Percentiles rank a stretch among this genome's conserved stretches.
These are phyloP conservation scores for Chrysotoxum bicinctum DNA, from an alignment of 2,888 invertebrate species.

Conservation along the genomic window DNA sequence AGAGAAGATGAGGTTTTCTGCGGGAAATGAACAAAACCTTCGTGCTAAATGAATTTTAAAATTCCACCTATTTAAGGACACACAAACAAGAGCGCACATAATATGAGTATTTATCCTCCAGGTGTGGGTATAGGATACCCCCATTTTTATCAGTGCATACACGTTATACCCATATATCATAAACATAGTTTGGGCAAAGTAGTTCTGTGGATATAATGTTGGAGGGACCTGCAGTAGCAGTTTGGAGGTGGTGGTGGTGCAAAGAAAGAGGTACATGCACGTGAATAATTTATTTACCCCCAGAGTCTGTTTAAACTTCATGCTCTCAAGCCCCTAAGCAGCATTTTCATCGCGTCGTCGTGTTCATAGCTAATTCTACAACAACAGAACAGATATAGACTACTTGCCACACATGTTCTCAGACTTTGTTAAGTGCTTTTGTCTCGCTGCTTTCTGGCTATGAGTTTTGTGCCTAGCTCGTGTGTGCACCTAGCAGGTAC, in stretches of 20 bases:
- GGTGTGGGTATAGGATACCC: constrained; percentile 15
- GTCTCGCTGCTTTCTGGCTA: constrained; percentile 58
- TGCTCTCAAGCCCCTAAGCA: constrained; percentile 42
- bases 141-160: constrained; percentile 2
- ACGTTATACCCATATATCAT: neutral
- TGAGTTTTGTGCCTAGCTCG: neutral
- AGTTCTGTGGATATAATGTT: neutral
- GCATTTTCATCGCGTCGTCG: constrained; percentile 37
- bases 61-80: constrained; percentile 58
- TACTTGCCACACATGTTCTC: constrained; percentile 65
- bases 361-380: neutral
- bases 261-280: constrained; percentile 54
- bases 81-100: constrained; percentile 28
- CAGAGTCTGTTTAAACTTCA: constrained; percentile 62
- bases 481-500: neutral
- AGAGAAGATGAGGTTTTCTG: constrained; percentile 24
- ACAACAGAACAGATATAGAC: neutral
- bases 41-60: constrained; percentile 61
- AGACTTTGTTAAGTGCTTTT: constrained; percentile 71
- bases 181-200: constrained; percentile 42
- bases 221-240: constrained; percentile 10
- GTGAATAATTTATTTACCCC: constrained; percentile 66
- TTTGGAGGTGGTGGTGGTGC: constrained; percentile 10
- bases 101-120: constrained; percentile 21
- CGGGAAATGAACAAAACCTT: constrained; percentile 49